Base-by-base conservation (phyloP, 2,797 vertebrate species). In the Petrocephalus sullivani region DNA sequence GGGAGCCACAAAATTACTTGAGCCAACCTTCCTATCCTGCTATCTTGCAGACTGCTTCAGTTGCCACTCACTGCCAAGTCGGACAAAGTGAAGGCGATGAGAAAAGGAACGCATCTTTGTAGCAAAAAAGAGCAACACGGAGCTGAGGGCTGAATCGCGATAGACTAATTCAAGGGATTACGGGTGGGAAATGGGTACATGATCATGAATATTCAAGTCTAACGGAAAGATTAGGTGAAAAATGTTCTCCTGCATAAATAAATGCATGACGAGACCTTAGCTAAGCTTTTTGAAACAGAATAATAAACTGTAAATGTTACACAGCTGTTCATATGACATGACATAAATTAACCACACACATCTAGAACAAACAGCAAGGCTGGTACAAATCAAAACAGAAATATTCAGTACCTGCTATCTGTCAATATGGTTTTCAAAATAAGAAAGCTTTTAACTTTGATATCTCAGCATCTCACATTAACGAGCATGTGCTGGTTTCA, bases 1-100 rank as follows among this genome's bases (percentile, higher is more conserved):
- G 93, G 92, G 95, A 96, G 94, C 9, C 87, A 92, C 91, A 91
- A 89, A 90, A 92, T 95, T 94, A 94, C 94, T 94, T 91, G 92
- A 95, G 93, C 91, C 92, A 92, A 91, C 89, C 90, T 94, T 90
- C 89, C 89, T 91, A 87, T 75, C 46, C 60, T 10, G 41, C 23
- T 87, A 60, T 64, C 85, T 86, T 86, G 86, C 83, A 85, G 88
- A 87, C 61, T 49, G 87, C 83, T 86, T 86, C 61, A 21, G 57
- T 71, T 19, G 60, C 83, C 61, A 81, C 49, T 33, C 10, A 78
- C 89, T 94, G 93, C 93, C 93, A 85, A 81, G 86, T 89, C 89
- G 87, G 93, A 94, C 93, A 93, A 92, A 90, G 58, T 88, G 85
- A 71, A 89, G 89, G 90, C 93, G 90, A 92, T 88, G 90, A 90